Percentiles rank a stretch among this genome's conserved stretches.
Conservation (phyloP, 2,113 vertebrate species). For the Caranx melampygus region DNA sequence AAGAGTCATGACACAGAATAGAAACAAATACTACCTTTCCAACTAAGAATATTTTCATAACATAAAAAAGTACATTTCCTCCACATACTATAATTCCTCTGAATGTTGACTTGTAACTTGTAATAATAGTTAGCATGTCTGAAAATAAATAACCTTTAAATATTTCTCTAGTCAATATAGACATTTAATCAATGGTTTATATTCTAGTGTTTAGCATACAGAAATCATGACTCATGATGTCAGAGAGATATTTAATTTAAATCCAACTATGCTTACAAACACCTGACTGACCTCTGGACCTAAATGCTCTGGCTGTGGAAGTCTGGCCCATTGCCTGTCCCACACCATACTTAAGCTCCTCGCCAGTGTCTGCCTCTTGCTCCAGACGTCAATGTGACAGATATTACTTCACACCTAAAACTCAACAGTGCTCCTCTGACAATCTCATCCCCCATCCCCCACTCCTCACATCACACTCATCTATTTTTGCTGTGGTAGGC, state of each 20-base stretch:
- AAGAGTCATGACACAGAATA: too few species aligned
- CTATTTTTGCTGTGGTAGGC: slow-evolving; percentile 78
- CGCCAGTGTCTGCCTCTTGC: neutral
- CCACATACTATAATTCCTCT: too few species aligned
- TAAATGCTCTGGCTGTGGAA: neutral
- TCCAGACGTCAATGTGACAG: slow-evolving; percentile 53
- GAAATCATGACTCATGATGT: too few species aligned
- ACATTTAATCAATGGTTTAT: too few species aligned
- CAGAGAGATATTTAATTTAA: neutral
- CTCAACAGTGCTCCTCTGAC: slow-evolving; percentile 11
- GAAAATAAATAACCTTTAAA: too few species aligned
- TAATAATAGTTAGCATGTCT: too few species aligned
- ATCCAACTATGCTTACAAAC: neutral
- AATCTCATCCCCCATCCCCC: neutral
- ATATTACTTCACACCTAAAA: slow-evolving; percentile 63
- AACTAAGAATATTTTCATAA: too few species aligned
- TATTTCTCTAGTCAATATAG: too few species aligned
- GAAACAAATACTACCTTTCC: too few species aligned
- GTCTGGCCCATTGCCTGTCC: neutral
- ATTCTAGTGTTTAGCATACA: too few species aligned
- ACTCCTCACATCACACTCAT: slow-evolving; percentile 56
- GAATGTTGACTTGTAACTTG: too few species aligned
- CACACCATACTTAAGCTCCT: neutral
- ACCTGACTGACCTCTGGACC: neutral
- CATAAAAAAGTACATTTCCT: too few species aligned